Conservation (phyloP, 2,888 invertebrate species). For the Gortyna flavago region DNA sequence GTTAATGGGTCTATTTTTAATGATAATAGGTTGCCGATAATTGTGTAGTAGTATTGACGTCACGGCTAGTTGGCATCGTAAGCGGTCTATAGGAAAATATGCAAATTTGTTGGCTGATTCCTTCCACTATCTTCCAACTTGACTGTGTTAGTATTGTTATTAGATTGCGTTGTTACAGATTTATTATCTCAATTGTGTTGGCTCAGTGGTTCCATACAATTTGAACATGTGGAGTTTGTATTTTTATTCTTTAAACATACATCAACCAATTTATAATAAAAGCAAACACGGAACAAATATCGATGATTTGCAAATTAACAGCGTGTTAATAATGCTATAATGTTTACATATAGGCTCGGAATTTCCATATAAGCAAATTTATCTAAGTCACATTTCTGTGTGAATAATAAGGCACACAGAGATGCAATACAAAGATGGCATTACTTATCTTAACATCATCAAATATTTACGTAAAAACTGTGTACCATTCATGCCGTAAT, state of each 20-base stretch:
- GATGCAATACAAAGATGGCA: constrained; percentile 42
- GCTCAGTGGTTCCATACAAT: constrained; percentile 27
- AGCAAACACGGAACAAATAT: constrained; percentile 34
- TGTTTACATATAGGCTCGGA: constrained; percentile 56
- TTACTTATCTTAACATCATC: constrained; percentile 43
- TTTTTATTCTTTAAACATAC: constrained; percentile 24
- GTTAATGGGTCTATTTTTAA: constrained; percentile 70
- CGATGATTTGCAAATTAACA: constrained; percentile 42
- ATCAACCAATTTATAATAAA: constrained; percentile 7
- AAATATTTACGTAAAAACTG: constrained; percentile 52
- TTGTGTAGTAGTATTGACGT: constrained; percentile 66
- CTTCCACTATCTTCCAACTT: constrained; percentile 59
- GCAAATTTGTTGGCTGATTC: constrained; percentile 63
- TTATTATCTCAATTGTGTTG: constrained; percentile 51
- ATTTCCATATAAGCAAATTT: constrained; percentile 56
- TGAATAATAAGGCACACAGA: constrained; percentile 57
- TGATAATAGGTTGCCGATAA: constrained; percentile 68
- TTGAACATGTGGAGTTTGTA: constrained; percentile 15
- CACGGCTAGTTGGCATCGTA: constrained; percentile 65
- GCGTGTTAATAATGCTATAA: constrained; percentile 45
- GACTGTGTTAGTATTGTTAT: constrained; percentile 60
- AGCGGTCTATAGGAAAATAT: constrained; percentile 63
- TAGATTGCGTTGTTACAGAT: constrained; percentile 53
- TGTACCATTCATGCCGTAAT: constrained; percentile 13
- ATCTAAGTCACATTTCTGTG: constrained; percentile 49